Percentiles rank a stretch among this genome's conserved stretches.
Conservation (phyloP, 2,888 invertebrate species). For the Drosophila paranaensis region DNA sequence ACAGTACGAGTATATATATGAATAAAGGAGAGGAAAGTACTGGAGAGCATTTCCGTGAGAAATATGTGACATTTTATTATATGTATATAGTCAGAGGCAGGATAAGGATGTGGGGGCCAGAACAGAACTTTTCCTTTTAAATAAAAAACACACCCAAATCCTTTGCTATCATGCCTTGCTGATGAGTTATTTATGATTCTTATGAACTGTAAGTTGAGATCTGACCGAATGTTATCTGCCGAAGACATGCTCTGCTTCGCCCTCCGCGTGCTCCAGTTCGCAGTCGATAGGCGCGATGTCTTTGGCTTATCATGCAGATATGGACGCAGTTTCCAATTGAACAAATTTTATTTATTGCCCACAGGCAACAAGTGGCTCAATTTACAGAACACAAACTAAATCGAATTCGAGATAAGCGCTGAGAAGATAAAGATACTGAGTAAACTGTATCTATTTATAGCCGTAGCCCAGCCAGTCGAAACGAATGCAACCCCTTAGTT, state of each 20-base stretch:
- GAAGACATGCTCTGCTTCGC: conserved; percentile 28
- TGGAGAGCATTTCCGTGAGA: conserved; percentile 64
- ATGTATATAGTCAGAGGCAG: conserved; percentile 30
- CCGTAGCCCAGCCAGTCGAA: conserved; percentile 7
- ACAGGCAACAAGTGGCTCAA: conserved; percentile 41
- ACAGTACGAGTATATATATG: conserved; percentile 35
- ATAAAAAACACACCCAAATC: conserved; percentile 35
- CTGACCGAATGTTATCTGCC: conserved; percentile 43
- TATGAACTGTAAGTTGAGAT: conserved; percentile 60
- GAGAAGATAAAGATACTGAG: neutral
- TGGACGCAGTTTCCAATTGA: conserved; percentile 32
- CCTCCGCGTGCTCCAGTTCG: no score
- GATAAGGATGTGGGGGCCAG: conserved; percentile 39
- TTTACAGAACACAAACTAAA: conserved; percentile 25
- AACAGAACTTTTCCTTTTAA: conserved; percentile 15
- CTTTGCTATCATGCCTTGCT: conserved; percentile 41
- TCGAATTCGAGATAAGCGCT: conserved; percentile 37
- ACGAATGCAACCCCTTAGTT: conserved; percentile 27
- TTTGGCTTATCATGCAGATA: conserved; percentile 32
- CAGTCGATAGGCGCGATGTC: conserved; percentile 30
- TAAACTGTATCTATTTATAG: neutral
- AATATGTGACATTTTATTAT: conserved; percentile 15
- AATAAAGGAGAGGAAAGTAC: conserved; percentile 14
- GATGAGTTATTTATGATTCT: conserved; percentile 68
- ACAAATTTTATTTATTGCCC: conserved; percentile 53